Evolutionary conservation across 92 coral and sea anemone species (phyloP), one percentile per base, ranked within the genome.

Genomic region (Desmophyllum pertusum): DNA sequence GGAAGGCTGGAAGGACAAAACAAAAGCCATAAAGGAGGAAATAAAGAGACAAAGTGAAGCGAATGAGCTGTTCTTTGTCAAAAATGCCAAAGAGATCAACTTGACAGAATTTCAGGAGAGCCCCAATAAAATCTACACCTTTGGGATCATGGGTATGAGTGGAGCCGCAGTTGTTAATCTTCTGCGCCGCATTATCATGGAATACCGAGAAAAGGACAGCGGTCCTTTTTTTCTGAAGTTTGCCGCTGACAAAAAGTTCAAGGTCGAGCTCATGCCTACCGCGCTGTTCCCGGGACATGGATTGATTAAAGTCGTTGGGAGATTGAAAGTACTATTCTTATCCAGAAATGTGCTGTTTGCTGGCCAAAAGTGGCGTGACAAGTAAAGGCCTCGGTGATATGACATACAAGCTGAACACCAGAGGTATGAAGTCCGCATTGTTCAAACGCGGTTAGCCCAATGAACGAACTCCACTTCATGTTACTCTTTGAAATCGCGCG

Each of bases 391-490:
- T 94, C 53, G 98, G 98, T 10, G 92, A 92, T 23, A 94, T 94
- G 98, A 83, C 90, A 25, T 78, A 78, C 55, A 94, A 92, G 78
- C 82, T 94, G 23, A 94, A 94, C 84, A 94, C 95, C 6, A 84
- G 81, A 39, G 98, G 98, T 1, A 90, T 94, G 84, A 94, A 85
- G 81, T 91, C 98, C 19, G 98, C 98, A 18, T 81, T 94, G 74
- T 89, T 89, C 55, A 94, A n/a, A 94, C 74, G 90, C 95, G n/a
- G 91, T 94, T 41, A 94, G 98, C 69, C 98, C 98, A 17, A 92
- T 94, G 89, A 94, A 94, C 68, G 98, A 94, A 90, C 86, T 94
- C 5, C 98, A 94, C 74, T 94, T 94, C 75, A 92, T 94, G 95
- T 40, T 89, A 45, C 87, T 94, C 35, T 94, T 89, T 63, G 98